Base-by-base conservation (phyloP, 2,113 vertebrate species). In the Myiozetetes cayanensis region DNA sequence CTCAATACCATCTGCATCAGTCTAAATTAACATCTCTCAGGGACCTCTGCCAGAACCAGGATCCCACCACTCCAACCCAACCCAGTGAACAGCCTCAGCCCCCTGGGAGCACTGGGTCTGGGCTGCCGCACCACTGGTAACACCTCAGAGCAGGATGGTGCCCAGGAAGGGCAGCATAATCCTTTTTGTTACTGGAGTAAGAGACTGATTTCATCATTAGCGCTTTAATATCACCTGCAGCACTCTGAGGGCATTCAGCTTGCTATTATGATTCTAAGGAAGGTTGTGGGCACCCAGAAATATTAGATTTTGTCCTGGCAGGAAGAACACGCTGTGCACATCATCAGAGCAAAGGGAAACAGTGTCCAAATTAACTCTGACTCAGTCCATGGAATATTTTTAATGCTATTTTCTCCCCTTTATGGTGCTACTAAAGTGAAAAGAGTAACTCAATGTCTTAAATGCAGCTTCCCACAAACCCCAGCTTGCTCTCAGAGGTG, bases 121-220 rank as follows among this genome's bases (percentile, higher is more conserved):
- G n/a, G 58, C 24, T 35, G 39, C 53, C 7, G 4, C 39, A 25
- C 39, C 30, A 28, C 43, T 49, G 43, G 22, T 28, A 10, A 33
- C 49, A 20, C 49, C 55, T 27, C 89, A 20, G 65, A 71, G 58
- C 49, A 9, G 70, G 74, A 43, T 5, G 6, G 28, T 35, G 79
- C 55, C 73, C 79, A 44, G 76, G 75, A 92, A 96, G 83, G 72
- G 65, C 89, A 92, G 73, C 0, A 2, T 13, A 31, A 59, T 82
- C 73, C 59, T 85, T 44, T 78, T 87, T 90, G 89, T 85, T 77
- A 43, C 63, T 50, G 53, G 70, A 27, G 56, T 81, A 62, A 12
- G 86, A 93, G 94, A 85, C 83, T 31, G 93, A 95, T 84, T 89
- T 68, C 93, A 83, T 79, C 96, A 89, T 92, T 89, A 93, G 78